These are phyloP conservation scores for Gerris lacustris DNA, from an alignment of 2,888 invertebrate genomes.

Conservation along the genomic window DNA sequence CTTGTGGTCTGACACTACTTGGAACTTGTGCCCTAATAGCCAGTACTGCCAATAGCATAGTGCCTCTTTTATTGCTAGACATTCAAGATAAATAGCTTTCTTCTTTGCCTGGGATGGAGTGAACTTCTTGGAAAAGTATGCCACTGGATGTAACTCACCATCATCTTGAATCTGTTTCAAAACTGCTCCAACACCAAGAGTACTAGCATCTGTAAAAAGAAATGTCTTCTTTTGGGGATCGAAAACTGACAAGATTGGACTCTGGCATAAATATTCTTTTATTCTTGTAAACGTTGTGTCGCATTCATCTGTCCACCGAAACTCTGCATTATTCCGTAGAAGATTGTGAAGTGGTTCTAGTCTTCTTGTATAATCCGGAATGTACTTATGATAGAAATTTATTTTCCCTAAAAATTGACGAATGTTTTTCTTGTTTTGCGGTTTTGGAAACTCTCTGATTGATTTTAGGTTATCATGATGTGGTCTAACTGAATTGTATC, in stretches of 20 bases:
- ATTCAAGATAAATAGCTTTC: constrained; percentile 21
- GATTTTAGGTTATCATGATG: constrained; percentile 15
- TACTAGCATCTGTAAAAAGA: constrained; percentile 32
- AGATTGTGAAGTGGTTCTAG: constrained; percentile 19
- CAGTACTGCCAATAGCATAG: constrained; percentile 22
- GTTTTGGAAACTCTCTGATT: constrained; percentile 15
- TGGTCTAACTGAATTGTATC: constrained; percentile 18
- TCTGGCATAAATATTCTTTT: constrained; percentile 26
- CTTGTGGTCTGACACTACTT: constrained; percentile 22
- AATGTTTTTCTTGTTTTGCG: constrained; percentile 17
- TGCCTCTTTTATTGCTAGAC: constrained; percentile 22
- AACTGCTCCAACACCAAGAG: constrained; percentile 29
- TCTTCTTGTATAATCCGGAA: constrained; percentile 12
- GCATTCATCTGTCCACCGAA: constrained; percentile 17
- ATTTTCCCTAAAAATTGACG: constrained; percentile 18
- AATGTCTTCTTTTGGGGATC: constrained; percentile 29
- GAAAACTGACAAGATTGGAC: constrained; percentile 31
- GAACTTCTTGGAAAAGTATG: constrained; percentile 23
- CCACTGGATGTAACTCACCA: constrained; percentile 16
- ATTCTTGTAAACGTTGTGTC: constrained; percentile 14
- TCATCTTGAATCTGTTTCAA: constrained; percentile 25
- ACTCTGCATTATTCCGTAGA: constrained; percentile 15
- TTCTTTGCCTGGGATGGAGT: constrained; percentile 20
- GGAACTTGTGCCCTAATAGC: too few species aligned
- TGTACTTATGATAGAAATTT: constrained; percentile 20